A percentile compares a stretch with the other conserved stretches of the same genome.
phyloP scores from a whole-genome alignment of 1,140 invertebrate species.

The Gryllus bimaculatus region DNA sequence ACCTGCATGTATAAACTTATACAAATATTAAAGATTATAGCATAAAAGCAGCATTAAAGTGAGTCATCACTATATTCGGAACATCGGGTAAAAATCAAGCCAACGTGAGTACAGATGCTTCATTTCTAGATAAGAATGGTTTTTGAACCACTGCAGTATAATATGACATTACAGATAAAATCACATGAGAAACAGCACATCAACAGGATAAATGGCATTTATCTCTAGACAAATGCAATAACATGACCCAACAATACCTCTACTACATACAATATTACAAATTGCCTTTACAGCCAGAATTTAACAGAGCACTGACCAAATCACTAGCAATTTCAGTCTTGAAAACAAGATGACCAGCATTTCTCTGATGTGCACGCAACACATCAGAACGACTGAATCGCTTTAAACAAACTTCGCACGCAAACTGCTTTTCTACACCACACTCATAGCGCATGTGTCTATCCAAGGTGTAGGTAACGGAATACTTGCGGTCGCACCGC shows the following conservation, averaged over 20 bases:
- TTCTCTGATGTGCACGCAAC: constrained; percentile 23
- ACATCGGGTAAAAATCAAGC: too few relatives aligned
- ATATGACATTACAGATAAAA: too few relatives aligned
- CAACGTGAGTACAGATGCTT: too few relatives aligned
- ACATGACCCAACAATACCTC: not conserved
- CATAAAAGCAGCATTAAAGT: too few relatives aligned
- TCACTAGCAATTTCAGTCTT: not conserved
- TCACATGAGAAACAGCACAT: too few relatives aligned
- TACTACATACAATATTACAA: not conserved
- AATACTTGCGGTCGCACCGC: constrained; percentile 30
- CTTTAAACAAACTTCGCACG: constrained; percentile 30
- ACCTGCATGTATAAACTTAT: too few relatives aligned
- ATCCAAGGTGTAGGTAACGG: constrained; percentile 29
- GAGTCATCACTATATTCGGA: too few relatives aligned
- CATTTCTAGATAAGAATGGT: too few relatives aligned
- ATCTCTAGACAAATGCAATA: not conserved
- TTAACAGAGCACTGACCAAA: not conserved
- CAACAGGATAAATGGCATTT: too few relatives aligned
- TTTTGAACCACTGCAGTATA: too few relatives aligned
- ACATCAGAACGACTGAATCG: constrained; percentile 28
- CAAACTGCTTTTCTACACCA: constrained; percentile 30
- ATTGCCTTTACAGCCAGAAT: constrained; percentile 4
- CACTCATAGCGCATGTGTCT: constrained; percentile 33
- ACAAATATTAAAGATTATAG: too few relatives aligned
- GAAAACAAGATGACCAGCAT: constrained; percentile 11